Evolutionary conservation across 2,113 vertebrate genomes (phyloP).

Genomic region (Anolis carolinensis): DNA sequence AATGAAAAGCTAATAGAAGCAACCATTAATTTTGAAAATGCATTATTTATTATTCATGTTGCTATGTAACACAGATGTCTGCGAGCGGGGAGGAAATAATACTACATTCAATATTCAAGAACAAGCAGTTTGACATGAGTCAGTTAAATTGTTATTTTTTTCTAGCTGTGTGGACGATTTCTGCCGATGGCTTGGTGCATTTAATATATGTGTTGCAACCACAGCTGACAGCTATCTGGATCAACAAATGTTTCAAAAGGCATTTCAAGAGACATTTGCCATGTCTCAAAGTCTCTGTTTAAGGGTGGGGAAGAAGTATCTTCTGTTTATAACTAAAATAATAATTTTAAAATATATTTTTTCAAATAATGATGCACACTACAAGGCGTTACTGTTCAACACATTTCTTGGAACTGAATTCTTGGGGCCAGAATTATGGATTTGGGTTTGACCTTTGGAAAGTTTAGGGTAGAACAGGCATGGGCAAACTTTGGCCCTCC

Average conservation of each 20-base stretch:
- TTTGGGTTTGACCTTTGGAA: too few relatives aligned
- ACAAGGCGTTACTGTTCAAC: too few relatives aligned
- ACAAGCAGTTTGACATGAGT: background rate
- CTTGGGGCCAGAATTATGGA: too few relatives aligned
- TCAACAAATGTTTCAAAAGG: background rate
- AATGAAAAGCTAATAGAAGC: background rate
- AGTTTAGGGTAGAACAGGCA: too few relatives aligned
- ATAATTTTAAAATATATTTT: too few relatives aligned
- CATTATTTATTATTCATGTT: constrained; percentile 20
- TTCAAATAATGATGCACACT: too few relatives aligned
- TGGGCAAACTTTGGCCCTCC: too few relatives aligned
- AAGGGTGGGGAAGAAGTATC: too few relatives aligned
- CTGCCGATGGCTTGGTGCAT: background rate
- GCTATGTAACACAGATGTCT: constrained; percentile 28
- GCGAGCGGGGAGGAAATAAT: background rate
- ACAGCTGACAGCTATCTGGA: background rate
- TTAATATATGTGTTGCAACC: background rate
- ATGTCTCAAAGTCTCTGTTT: too few relatives aligned
- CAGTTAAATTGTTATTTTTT: background rate
- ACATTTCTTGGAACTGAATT: too few relatives aligned
- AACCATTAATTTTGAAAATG: background rate
- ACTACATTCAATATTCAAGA: background rate
- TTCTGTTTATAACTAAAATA: too few relatives aligned
- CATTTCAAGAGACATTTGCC: too few relatives aligned
- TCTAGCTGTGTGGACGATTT: background rate